Conservation (phyloP, 2,888 invertebrate species). For the Apotomis capreana region DNA sequence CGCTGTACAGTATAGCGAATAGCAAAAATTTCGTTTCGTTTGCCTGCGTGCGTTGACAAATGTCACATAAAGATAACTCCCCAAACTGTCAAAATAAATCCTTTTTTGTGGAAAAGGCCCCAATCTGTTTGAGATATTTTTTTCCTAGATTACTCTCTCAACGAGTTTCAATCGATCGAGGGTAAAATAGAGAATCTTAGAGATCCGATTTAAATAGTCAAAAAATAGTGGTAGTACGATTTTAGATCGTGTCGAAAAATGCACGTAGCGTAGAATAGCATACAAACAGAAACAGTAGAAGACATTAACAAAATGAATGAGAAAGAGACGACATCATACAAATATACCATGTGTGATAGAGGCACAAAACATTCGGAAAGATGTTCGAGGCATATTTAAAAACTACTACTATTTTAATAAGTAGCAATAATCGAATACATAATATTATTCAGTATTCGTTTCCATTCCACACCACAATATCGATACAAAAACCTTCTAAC, state of each 20-base stretch:
- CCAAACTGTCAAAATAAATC: background rate
- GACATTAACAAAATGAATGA: too few relatives aligned
- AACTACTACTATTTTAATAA: background rate
- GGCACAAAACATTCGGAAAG: background rate
- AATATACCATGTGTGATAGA: too few relatives aligned
- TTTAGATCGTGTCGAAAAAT: too few relatives aligned
- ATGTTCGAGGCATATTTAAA: background rate
- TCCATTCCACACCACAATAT: background rate
- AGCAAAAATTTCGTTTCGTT: slow-evolving; percentile 21
- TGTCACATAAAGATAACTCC: background rate
- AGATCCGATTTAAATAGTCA: too few relatives aligned
- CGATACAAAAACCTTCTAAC: slow-evolving; percentile 8
- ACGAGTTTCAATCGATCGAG: too few relatives aligned
- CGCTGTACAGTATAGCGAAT: slow-evolving; percentile 26
- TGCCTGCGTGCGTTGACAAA: slow-evolving; percentile 11
- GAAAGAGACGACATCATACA: too few relatives aligned
- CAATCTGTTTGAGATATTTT: background rate
- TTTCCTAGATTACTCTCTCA: too few relatives aligned
- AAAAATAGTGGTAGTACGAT: too few relatives aligned
- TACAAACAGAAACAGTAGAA: too few relatives aligned
- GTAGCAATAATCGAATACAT: background rate
- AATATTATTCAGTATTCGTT: background rate
- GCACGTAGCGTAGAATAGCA: too few relatives aligned
- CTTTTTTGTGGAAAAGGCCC: background rate
- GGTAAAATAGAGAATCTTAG: too few relatives aligned